A percentile compares a stretch with the other conserved stretches of the same genome.
These are phyloP conservation scores for Pollenia griseotomentosa DNA, from an alignment of 2,888 invertebrate genomes.

Conservation along the genomic window DNA sequence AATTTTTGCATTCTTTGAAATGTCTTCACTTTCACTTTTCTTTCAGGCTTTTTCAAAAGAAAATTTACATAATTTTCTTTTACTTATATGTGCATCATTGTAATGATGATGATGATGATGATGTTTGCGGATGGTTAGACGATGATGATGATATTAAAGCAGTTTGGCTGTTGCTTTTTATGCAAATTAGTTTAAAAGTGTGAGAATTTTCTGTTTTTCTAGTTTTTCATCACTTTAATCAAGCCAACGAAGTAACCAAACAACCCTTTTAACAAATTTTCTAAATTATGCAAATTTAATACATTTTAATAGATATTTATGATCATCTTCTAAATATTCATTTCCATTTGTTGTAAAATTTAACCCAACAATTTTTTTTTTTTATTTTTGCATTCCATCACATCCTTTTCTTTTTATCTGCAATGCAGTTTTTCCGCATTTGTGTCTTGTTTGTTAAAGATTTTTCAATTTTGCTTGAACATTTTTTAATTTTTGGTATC, in stretches of 20 bases:
- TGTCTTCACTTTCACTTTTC: constrained; percentile 67
- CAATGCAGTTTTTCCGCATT: constrained; percentile 51
- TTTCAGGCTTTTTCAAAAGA: constrained; percentile 37
- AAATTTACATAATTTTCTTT: constrained; percentile 69
- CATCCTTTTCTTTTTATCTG: constrained; percentile 25
- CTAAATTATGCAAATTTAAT: constrained; percentile 63
- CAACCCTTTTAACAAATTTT: constrained; percentile 56
- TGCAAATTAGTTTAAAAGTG: constrained; percentile 68
- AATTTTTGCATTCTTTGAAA: constrained; percentile 63
- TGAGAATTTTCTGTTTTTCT: constrained; percentile 56
- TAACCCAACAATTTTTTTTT: constrained; percentile 1
- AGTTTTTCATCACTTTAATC: constrained; percentile 48
- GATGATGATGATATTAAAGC: not conserved
- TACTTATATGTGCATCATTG: not conserved
- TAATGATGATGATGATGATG: constrained; percentile 7
- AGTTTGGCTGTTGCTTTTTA: constrained; percentile 52
- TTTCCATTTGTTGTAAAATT: constrained; percentile 14
- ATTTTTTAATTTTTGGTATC: constrained; percentile 18
- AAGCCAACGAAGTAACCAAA: not conserved
- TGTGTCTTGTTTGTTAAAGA: constrained; percentile 3
- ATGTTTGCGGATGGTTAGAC: constrained; percentile 30
- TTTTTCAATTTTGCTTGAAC: not conserved
- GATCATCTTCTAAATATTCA: constrained; percentile 58
- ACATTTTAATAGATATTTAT: constrained; percentile 66
- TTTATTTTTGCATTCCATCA: constrained; percentile 54